phyloP scores from a whole-genome alignment of 2,888 invertebrate species.

The Eupithecia vulgata region DNA sequence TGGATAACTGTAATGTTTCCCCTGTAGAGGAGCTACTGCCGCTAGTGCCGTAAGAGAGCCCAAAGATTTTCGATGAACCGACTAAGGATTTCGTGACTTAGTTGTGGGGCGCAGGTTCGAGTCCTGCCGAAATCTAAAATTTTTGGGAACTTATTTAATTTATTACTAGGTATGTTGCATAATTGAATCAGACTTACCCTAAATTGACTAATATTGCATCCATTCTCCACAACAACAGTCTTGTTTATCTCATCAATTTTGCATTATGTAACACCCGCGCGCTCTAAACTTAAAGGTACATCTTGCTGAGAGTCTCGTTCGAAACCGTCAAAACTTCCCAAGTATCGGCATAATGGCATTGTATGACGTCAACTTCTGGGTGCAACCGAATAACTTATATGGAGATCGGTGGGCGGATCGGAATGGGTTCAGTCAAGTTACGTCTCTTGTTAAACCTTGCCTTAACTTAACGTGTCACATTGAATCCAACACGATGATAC shows the following conservation, averaged over 20 bases:
- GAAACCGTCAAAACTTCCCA: conserved; percentile 44
- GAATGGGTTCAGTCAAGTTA: conserved; percentile 46
- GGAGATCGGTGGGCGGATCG: conserved; percentile 41
- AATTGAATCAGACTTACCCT: too few species aligned
- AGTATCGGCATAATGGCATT: conserved; percentile 53
- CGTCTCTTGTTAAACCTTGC: conserved; percentile 28
- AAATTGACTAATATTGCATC: not conserved
- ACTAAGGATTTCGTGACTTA: too few species aligned
- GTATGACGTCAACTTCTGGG: conserved; percentile 51
- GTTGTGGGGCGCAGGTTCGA: too few species aligned
- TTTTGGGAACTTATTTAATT: too few species aligned
- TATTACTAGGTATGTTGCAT: too few species aligned
- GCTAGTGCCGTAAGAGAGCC: too few species aligned
- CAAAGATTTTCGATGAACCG: too few species aligned
- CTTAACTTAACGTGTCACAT: not conserved
- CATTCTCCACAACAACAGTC: not conserved
- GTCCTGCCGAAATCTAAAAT: too few species aligned
- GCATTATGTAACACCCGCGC: not conserved
- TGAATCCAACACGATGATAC: not conserved
- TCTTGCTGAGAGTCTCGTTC: conserved; percentile 1
- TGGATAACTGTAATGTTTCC: too few species aligned
- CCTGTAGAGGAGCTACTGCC: too few species aligned
- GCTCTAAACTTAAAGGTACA: not conserved
- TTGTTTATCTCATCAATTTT: not conserved
- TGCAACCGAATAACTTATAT: conserved; percentile 50